Base-by-base conservation (phyloP, 2,888 invertebrate genomes). In the Oeneis ivallda region DNA sequence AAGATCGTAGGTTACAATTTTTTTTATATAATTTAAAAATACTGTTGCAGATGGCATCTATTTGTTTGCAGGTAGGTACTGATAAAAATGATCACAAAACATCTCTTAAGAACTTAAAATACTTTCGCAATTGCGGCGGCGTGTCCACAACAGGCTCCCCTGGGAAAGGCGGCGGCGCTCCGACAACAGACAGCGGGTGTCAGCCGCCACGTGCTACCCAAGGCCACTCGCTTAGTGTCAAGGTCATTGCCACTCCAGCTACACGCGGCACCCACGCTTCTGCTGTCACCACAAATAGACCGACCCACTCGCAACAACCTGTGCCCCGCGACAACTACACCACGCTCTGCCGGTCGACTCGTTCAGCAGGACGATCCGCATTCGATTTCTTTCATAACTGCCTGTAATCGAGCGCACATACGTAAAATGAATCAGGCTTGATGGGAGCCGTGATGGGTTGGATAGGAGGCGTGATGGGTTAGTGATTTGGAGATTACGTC, bases 121-220 rank as follows among this genome's bases (percentile, higher is more conserved):
- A 5, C 26, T 39, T 49, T 52, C 49, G 66, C 67, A 66, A 75
- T 78, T 82, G 75, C 75, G 71, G 73, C 19, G 85, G 85, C 80
- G 79, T 87, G 83, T 92, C 91, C 90, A 90, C 83, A 85, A 81
- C 87, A 87, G 84, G 81, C 89, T 91, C 90, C 90, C 91, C 82
- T 87, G 92, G 92, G 91, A 90, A 91, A 91, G 89, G 89, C 91
- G 89, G 89, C 91, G 91, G 90, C 89, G 89, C 86, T 87, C 89
- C 90, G 89, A 89, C 91, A 88, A 89, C 90, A 91, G 91, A 89
- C 89, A 89, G 87, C 91, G 90, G 89, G 89, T 88, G 91, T 91
- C 92, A 90, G 92, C 89, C 86, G 90, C 90, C 92, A 91, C 92
- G 92, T 92, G 92, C 90, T 90, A 88, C 90, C 92, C 92, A 91